phyloP scores from a whole-genome alignment of 2,888 invertebrate genomes.

The Cepaea hortensis region DNA sequence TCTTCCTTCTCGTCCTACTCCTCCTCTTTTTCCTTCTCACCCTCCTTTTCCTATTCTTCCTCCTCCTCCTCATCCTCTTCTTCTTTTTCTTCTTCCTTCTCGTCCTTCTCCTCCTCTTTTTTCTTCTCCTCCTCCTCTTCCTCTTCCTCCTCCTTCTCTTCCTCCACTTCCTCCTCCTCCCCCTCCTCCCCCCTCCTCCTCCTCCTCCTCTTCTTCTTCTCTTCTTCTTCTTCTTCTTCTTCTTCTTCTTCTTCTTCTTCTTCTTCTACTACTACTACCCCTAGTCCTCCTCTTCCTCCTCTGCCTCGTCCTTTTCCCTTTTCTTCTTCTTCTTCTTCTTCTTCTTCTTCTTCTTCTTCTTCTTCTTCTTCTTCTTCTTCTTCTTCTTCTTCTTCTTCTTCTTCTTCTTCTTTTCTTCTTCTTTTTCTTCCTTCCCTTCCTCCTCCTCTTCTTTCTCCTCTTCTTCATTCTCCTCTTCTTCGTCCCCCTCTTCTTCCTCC shows the following conservation, averaged over 20 bases:
- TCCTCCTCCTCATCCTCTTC: background rate
- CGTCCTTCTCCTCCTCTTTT: background rate
- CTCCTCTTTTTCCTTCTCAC: too few species aligned
- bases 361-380: slow-evolving; percentile 7
- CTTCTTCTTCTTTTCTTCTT: background rate
- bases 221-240: too few species aligned
- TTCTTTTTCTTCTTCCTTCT: background rate
- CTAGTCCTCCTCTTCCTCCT: background rate
- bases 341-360: slow-evolving; percentile 5
- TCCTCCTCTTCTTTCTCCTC: background rate
- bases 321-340: background rate
- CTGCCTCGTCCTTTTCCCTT: background rate
- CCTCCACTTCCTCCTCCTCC: slow-evolving; percentile 2
- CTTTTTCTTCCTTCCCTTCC: background rate
- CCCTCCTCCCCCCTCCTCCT: background rate
- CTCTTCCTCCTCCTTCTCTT: background rate
- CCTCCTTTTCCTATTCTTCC: background rate
- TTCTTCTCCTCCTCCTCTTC: background rate
- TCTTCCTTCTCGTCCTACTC: background rate
- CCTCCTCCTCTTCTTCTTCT: too few species aligned
- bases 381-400: slow-evolving; percentile 7
- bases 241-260: too few species aligned
- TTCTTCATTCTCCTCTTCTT: background rate
- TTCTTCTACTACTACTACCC: background rate
- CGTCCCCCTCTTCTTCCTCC: background rate